Evolutionary conservation across 2,113 vertebrate genomes (phyloP).

Genomic region (Synodontis membranacea): DNA sequence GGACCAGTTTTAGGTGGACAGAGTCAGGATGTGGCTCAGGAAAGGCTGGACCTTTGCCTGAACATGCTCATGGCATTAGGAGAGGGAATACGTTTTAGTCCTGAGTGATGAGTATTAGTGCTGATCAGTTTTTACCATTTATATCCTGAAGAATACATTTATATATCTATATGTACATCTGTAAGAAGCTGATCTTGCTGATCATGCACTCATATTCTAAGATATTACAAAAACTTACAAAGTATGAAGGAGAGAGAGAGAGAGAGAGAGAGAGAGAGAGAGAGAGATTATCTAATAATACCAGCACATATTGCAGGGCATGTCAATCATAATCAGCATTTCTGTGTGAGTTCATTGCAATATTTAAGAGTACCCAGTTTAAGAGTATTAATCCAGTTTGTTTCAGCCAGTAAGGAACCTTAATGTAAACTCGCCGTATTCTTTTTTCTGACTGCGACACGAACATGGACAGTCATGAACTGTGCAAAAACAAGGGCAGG

Average conservation of each 20-base stretch:
- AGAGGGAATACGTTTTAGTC: neutral
- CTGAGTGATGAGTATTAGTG: neutral
- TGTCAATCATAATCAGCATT: conserved; percentile 35
- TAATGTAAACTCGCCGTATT: neutral
- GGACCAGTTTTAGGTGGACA: conserved; percentile 15
- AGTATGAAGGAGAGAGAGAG: neutral
- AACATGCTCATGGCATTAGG: neutral
- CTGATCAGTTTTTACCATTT: conserved; percentile 24
- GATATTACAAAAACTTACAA: neutral
- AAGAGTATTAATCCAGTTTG: neutral
- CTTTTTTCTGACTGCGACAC: neutral
- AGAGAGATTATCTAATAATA: neutral
- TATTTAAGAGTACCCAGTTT: neutral
- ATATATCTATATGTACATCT: neutral
- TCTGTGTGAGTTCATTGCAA: conserved; percentile 1
- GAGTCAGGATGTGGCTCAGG: conserved; percentile 38
- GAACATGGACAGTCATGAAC: neutral
- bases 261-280: neutral
- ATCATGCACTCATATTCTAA: conserved; percentile 11
- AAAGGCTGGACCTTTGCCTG: conserved; percentile 33
- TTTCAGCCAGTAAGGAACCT: conserved; percentile 13
- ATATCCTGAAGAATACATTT: conserved; percentile 37
- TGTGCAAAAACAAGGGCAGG: conserved; percentile 7
- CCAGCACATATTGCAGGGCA: conserved; percentile 21
- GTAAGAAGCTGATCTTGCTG: neutral